Evolutionary conservation across 2,888 invertebrate species (phyloP).

Genomic region (Aethes cnicana): DNA sequence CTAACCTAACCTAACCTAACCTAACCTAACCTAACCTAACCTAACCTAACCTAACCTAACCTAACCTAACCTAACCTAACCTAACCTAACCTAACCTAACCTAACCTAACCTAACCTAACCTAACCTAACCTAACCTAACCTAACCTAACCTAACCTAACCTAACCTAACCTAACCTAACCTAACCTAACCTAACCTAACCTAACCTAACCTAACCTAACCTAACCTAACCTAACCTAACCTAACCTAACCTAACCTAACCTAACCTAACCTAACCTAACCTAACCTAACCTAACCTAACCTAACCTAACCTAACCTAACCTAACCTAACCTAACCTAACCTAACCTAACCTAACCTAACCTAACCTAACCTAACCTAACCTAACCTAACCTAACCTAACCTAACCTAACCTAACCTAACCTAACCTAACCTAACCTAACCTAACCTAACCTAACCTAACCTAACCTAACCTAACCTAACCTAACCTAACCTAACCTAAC

Average conservation of each 20-base stretch:
- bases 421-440: constrained; percentile 30
- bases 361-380: constrained; percentile 28
- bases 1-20: constrained; percentile 36
- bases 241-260: constrained; percentile 27
- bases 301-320: constrained; percentile 31
- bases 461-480: constrained; percentile 34
- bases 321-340: constrained; percentile 30
- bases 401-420: constrained; percentile 31
- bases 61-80: constrained; percentile 35
- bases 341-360: constrained; percentile 31
- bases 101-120: constrained; percentile 20
- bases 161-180: constrained; percentile 30
- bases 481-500: constrained; percentile 34
- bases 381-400: constrained; percentile 25
- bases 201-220: constrained; percentile 30
- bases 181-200: constrained; percentile 30
- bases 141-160: constrained; percentile 30
- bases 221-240: constrained; percentile 30
- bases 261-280: constrained; percentile 30
- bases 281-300: constrained; percentile 28
- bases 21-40: constrained; percentile 37
- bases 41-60: constrained; percentile 38
- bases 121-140: constrained; percentile 26
- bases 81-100: constrained; percentile 27
- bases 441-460: constrained; percentile 34